phyloP scores from a whole-genome alignment of 1,140 invertebrate species.

The Pantala flavescens region DNA sequence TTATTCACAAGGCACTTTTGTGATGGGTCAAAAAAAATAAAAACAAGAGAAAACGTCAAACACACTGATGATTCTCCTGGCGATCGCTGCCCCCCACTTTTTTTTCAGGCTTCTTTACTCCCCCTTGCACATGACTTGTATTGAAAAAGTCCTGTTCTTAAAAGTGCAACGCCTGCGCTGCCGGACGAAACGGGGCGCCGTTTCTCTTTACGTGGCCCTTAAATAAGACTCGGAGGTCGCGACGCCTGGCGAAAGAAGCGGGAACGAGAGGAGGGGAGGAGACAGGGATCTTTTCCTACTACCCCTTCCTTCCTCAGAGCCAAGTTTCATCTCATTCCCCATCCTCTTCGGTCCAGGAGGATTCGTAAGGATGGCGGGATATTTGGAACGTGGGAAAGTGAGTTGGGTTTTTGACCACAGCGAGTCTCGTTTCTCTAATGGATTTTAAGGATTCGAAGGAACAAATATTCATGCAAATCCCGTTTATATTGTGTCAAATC shows the following conservation, averaged over 20 bases:
- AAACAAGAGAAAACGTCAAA: not conserved
- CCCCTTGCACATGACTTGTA: not conserved
- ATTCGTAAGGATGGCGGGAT: too few relatives aligned
- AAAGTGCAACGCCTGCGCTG: slow-evolving; percentile 6
- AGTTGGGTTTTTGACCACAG: too few relatives aligned
- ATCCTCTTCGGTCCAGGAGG: too few relatives aligned
- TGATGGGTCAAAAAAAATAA: not conserved
- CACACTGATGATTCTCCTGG: not conserved
- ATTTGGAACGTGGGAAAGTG: too few relatives aligned
- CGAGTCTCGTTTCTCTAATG: too few relatives aligned
- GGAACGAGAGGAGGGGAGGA: not conserved
- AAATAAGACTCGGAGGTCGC: not conserved
- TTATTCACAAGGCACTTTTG: slow-evolving; percentile 1
- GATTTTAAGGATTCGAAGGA: too few relatives aligned
- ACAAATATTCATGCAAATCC: too few relatives aligned
- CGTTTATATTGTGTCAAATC: too few relatives aligned
- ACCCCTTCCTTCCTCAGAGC: not conserved
- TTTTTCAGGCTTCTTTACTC: not conserved
- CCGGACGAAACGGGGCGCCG: slow-evolving; percentile 3
- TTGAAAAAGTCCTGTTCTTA: slow-evolving; percentile 1
- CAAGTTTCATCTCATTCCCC: too few relatives aligned
- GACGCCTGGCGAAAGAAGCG: not conserved
- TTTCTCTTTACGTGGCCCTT: not conserved
- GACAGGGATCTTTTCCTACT: not conserved
- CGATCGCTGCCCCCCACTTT: not conserved